Conservation (phyloP, 2,797 vertebrate species). For the Chloroceryle inda region DNA sequence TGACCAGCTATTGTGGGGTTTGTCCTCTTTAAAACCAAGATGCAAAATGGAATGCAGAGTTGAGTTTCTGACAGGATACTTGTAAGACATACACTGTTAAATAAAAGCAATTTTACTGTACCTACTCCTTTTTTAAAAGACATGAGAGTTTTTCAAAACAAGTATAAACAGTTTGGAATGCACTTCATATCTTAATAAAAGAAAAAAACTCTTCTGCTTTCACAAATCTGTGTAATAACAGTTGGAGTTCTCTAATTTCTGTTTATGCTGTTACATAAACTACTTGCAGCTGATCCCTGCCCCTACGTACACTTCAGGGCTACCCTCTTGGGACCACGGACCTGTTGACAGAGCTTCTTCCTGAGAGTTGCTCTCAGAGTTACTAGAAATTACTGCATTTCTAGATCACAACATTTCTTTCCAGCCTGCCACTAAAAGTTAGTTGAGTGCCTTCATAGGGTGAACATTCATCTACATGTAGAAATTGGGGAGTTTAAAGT, state of each 20-base stretch:
- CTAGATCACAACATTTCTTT: neutral
- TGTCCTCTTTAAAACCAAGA: neutral
- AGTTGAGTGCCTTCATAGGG: neutral
- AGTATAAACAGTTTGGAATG: neutral
- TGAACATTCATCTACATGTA: neutral
- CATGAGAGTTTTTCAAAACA: neutral
- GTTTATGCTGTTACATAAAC: neutral
- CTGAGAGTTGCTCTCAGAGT: neutral
- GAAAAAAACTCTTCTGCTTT: neutral
- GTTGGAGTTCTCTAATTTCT: neutral
- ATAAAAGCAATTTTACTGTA: neutral
- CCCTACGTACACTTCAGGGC: neutral
- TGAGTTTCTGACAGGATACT: neutral
- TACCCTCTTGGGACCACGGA: too few relatives aligned
- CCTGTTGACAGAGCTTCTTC: neutral
- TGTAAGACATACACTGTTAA: neutral
- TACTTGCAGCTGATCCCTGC: neutral
- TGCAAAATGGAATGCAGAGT: neutral
- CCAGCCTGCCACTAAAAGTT: neutral
- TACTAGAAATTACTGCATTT: neutral
- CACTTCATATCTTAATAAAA: neutral
- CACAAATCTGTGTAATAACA: neutral
- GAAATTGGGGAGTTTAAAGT: neutral
- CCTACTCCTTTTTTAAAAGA: neutral
- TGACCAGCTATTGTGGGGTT: neutral